Conservation (phyloP, 2,888 invertebrate species). For the Drosophila helvetica region DNA sequence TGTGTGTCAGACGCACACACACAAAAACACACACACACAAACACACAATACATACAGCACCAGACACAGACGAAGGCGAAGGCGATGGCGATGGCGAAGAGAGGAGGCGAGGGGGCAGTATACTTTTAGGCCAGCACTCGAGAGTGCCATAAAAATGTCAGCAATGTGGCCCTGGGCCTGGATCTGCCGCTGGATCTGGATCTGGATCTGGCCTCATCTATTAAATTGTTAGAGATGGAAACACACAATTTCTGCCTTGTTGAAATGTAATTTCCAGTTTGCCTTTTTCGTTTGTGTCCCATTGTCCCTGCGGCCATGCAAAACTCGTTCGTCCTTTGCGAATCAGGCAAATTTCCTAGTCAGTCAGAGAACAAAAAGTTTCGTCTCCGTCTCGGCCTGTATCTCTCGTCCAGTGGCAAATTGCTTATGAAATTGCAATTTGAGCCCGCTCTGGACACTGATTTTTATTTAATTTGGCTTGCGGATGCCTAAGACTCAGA, state of each 20-base stretch:
- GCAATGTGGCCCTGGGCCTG: conserved; percentile 46
- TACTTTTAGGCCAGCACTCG: conserved; percentile 51
- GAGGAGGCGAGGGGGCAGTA: conserved; percentile 12
- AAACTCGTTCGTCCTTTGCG: conserved; percentile 10
- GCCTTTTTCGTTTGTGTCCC: conserved; percentile 33
- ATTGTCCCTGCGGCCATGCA: conserved; percentile 14
- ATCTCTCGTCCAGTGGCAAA: conserved; percentile 58
- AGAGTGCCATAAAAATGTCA: conserved; percentile 73
- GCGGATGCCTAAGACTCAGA: conserved; percentile 36
- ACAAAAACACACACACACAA: neutral
- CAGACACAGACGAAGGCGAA: neutral
- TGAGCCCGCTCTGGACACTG: conserved; percentile 71
- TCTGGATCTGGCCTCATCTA: conserved; percentile 13
- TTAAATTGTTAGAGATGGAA: conserved; percentile 10
- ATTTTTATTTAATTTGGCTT: conserved; percentile 76
- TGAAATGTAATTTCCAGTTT: conserved; percentile 75
- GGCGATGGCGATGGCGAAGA: conserved; percentile 8
- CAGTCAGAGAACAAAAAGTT: conserved; percentile 2
- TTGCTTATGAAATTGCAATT: conserved; percentile 82
- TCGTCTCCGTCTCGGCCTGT: conserved; percentile 13
- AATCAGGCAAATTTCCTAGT: neutral
- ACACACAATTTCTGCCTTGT: conserved; percentile 54
- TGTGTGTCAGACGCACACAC: conserved; percentile 64
- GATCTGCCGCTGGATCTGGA: conserved; percentile 11
- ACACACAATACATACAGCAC: neutral